These are phyloP conservation scores for Amazona guildingii DNA, from an alignment of 2,113 vertebrate species.

Conservation along the genomic window DNA sequence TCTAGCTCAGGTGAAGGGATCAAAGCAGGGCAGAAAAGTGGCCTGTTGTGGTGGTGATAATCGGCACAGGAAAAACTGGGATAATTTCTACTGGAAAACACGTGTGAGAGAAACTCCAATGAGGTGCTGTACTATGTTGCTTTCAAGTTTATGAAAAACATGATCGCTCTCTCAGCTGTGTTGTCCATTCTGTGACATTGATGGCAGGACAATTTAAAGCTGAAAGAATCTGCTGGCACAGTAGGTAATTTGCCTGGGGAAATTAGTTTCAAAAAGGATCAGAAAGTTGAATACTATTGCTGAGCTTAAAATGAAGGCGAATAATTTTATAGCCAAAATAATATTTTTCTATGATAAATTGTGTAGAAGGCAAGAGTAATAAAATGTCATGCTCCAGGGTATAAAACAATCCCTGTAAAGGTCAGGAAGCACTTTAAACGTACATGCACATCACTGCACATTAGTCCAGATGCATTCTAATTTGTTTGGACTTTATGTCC, in stretches of 20 bases:
- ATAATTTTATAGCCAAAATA: conserved; percentile 54
- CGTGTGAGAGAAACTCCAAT: not conserved
- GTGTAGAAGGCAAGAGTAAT: conserved; percentile 18
- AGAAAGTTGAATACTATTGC: conserved; percentile 43
- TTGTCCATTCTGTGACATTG: conserved; percentile 18
- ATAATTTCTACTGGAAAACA: not conserved
- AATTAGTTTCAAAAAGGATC: conserved; percentile 35
- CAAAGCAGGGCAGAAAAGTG: not conserved
- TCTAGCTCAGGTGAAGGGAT: not conserved
- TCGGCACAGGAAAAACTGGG: not conserved
- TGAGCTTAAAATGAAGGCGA: conserved; percentile 1
- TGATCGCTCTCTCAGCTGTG: not conserved
- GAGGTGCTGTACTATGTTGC: not conserved
- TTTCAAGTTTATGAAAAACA: conserved; percentile 3
- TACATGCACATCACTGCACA: not conserved
- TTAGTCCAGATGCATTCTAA: not conserved
- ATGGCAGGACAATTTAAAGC: conserved; percentile 20
- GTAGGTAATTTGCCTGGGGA: conserved; percentile 31
- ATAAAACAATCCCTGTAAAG: conserved; percentile 27
- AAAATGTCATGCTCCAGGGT: conserved; percentile 29
- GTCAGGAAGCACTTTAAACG: not conserved
- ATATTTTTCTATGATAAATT: conserved; percentile 54
- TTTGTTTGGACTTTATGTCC: conserved; percentile 1
- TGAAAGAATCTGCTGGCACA: not conserved
- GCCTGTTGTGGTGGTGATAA: not conserved